Evolutionary conservation across 1,140 invertebrate species (phyloP).

Genomic region (Amphibalanus amphitrite): DNA sequence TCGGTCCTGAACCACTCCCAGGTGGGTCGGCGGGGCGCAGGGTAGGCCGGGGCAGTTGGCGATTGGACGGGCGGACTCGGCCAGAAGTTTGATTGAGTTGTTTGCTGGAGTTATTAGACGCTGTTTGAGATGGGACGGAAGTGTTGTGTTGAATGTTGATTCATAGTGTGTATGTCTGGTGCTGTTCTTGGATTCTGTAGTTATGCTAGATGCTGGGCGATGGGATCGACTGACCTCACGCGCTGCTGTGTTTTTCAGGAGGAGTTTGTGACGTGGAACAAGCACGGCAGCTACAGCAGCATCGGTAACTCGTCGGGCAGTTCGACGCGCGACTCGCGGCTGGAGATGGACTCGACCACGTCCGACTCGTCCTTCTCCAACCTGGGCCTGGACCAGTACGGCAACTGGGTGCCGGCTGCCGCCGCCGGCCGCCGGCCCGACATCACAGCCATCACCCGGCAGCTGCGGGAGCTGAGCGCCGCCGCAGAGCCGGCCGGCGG

Average conservation of each 20-base stretch:
- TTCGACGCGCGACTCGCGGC: background rate
- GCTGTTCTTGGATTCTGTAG: too few species aligned
- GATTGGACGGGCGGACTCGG: too few species aligned
- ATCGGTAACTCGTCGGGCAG: background rate
- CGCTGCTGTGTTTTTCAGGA: too few species aligned
- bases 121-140: too few species aligned
- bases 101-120: too few species aligned
- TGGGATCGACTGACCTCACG: too few species aligned
- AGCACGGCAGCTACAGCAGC: background rate
- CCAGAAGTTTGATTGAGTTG: too few species aligned
- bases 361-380: background rate
- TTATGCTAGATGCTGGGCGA: too few species aligned
- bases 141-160: too few species aligned
- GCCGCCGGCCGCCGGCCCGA: constrained; percentile 42
- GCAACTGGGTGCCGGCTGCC: background rate
- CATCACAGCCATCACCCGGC: constrained; percentile 34
- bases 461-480: background rate
- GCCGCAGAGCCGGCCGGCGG: background rate
- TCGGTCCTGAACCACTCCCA: constrained; percentile 64
- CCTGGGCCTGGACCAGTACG: background rate
- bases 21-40: constrained; percentile 33
- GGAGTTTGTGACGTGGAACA: background rate
- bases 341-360: background rate
- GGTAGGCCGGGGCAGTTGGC: too few species aligned
- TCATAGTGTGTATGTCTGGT: too few species aligned